Base-by-base conservation (phyloP, 2,113 vertebrate species). In the Mionectes macconnelli region DNA sequence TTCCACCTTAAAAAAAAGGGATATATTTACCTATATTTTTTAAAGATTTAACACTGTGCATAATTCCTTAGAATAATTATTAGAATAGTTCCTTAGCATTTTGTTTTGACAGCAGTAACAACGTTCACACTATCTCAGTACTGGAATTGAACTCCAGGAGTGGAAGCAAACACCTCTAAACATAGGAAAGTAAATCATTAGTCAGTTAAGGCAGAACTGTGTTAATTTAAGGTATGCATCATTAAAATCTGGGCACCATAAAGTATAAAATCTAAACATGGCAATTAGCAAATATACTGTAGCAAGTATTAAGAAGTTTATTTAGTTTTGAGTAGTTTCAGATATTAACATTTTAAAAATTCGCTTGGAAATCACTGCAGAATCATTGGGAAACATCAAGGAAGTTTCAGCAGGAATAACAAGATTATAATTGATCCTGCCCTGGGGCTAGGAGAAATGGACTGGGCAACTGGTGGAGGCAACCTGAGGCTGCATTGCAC, bases 1-100 rank as follows among this genome's bases (percentile, higher is more conserved):
- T 96, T 99, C 99, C 89, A 99, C 99, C 99, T 99, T 97, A 90
- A 86, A 90, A 84, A 97, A 42, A 25, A 28, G 92, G 75, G 87
- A 49, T 14, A 13, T 7, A 44, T 39, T 76, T 72, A 8, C 24
- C 20, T 3, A 6, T 19, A 1, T 9, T 47, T 83, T 76, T 50
- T 5, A 6, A 64, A 68, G 4, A 76, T 37, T 47, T 39, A 74
- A 72, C 12, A 42, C 22, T 23, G 1, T 25, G 8, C 9, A 8
- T 31, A 49, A 49, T 39, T 53, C 52, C 67, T 62, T 16, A 45
- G n/a, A n/a, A n/a, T n/a, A n/a, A n/a, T n/a, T n/a, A n/a, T n/a
- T n/a, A n/a, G n/a, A n/a, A n/a, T n/a, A n/a, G n/a, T n/a, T n/a
- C n/a, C n/a, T n/a, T n/a, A n/a, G n/a, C 44, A 56, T 66, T 74